A percentile compares a stretch with the other conserved stretches of the same genome.
Evolutionary conservation across 2,113 vertebrate genomes (phyloP).

Genomic region (Apistogramma diplotaenia): DNA sequence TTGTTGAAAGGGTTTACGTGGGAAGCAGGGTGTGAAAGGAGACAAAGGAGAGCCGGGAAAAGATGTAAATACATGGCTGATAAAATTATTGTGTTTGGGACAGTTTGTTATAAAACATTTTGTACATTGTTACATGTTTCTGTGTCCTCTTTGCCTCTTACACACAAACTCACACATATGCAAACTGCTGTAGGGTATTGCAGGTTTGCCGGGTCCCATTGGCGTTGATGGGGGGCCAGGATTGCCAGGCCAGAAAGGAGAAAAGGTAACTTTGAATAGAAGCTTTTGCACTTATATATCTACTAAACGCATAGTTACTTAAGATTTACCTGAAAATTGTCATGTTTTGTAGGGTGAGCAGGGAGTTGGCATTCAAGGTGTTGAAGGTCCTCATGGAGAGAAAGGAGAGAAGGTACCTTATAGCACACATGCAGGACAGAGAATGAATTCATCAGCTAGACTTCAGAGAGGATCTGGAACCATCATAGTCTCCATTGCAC

Average conservation of each 20-base stretch:
- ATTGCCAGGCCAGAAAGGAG: conserved; percentile 78
- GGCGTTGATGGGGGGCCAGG: conserved; percentile 82
- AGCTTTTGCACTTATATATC: not conserved
- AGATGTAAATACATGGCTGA: conserved; percentile 72
- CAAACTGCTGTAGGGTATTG: conserved; percentile 72
- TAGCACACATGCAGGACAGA: not conserved
- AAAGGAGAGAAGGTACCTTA: conserved; percentile 79
- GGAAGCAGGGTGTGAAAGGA: conserved; percentile 82
- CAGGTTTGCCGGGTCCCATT: conserved; percentile 82
- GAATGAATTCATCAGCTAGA: not conserved
- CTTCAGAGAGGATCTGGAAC: not conserved
- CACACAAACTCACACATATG: not conserved
- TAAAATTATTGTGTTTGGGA: not conserved
- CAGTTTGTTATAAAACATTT: not conserved
- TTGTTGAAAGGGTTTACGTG: conserved; percentile 81
- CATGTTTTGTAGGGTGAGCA: conserved; percentile 74
- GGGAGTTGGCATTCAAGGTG: conserved; percentile 79
- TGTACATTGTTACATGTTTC: not conserved
- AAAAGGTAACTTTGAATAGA: conserved; percentile 72
- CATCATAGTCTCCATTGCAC: not conserved
- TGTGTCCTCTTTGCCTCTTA: not conserved
- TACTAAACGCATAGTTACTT: not conserved
- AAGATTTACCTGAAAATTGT: not conserved
- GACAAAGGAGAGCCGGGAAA: conserved; percentile 81
- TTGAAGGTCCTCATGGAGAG: conserved; percentile 74